Evolutionary conservation across 2,113 vertebrate species (phyloP), one percentile per base, ranked within the genome.

Genomic region (Myiozetetes cayanensis): DNA sequence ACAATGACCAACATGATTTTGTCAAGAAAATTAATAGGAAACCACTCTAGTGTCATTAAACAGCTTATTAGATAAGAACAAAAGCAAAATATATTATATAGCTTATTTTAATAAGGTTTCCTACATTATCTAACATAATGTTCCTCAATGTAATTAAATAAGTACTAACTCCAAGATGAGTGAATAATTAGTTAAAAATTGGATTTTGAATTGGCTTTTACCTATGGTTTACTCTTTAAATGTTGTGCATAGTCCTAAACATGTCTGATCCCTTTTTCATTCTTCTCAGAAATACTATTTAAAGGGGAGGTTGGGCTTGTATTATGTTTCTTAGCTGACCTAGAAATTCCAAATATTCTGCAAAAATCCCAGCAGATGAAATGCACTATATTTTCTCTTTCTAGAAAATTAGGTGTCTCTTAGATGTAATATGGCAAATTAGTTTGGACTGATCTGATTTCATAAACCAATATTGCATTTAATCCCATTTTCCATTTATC

Each of bases 11-110:
- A 90, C 44, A 80, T 61, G 11, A 76, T 55, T 87, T 93, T 90
- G 49, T 70, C 59, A 88, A 76, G 79, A 76, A 90, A 88, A 92
- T 72, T 30, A 92, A 79, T 79, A 86, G 11, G 17, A 92, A 96
- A 73, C 8, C 23, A 83, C 25, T 90, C 44, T 47, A 44, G 19
- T 62, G 56, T 84, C 63, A 85, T 59, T 90, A 83, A 70, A 66
- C 56, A 65, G 2, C 2, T 83, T 68, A 73, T 44, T 86, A 88
- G 27, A 91, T 52, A 73, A 68, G 35, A 90, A 87, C 55, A 88
- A 79, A 83, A 58, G 27, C 79, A 85, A 90, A 72, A 72, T 33
- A 55, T 37, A 28, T 41, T 6, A 56, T 73, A 53, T 28, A 66
- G 24, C 25, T 62, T 31, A 37, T 62, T 80, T 91, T 92, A 70